Conservation (phyloP, 2,113 vertebrate genomes). For the Gila orcuttii region DNA sequence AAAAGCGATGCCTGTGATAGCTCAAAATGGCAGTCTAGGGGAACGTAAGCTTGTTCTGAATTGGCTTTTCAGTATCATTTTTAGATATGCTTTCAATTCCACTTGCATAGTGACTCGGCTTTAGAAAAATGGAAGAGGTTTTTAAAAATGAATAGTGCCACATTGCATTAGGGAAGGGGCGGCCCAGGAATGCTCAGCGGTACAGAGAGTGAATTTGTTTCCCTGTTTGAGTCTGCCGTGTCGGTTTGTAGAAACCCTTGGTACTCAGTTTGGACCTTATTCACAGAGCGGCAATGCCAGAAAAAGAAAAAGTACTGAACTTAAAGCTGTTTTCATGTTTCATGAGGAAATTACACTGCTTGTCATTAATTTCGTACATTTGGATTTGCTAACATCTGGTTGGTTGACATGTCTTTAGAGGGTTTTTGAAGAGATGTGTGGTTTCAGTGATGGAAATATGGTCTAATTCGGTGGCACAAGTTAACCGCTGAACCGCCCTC, state of each 20-base stretch:
- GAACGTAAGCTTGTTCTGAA: slow-evolving; percentile 13
- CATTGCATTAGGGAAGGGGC: not conserved
- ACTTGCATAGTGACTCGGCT: not conserved
- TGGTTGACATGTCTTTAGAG: not conserved
- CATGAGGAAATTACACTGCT: not conserved
- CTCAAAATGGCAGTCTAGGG: slow-evolving; percentile 46
- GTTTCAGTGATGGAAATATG: not conserved
- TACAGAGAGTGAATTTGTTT: not conserved
- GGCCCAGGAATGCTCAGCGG: not conserved
- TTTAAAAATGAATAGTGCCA: not conserved
- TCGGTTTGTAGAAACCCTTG: not conserved
- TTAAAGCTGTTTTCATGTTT: not conserved
- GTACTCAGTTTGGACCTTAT: not conserved
- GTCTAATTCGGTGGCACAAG: not conserved
- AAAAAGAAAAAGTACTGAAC: not conserved
- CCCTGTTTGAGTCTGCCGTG: not conserved
- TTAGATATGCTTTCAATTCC: slow-evolving; percentile 11
- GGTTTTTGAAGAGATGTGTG: not conserved
- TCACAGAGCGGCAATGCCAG: not conserved
- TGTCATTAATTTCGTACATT: not conserved
- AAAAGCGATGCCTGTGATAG: slow-evolving; percentile 46
- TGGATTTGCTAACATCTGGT: not conserved
- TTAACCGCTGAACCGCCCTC: not conserved
- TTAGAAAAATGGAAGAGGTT: slow-evolving; percentile 12
- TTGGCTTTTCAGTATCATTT: not conserved